These are phyloP conservation scores for Penelope pileata DNA, from an alignment of 2,113 vertebrate species.

Conservation along the genomic window DNA sequence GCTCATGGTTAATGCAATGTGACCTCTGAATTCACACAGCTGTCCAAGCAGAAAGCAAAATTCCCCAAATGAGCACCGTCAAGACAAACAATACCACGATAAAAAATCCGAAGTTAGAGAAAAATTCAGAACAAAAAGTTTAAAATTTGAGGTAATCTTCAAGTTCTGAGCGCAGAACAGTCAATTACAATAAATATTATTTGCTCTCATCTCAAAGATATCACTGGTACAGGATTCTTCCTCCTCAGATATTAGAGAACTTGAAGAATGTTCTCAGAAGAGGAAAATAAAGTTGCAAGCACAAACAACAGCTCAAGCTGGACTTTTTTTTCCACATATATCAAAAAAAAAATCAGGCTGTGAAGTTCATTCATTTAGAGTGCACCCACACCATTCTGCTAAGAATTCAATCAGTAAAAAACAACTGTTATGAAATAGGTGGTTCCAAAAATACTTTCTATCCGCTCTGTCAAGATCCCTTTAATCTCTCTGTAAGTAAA, in stretches of 20 bases:
- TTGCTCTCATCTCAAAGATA: background rate
- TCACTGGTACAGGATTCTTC: background rate
- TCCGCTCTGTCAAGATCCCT: slow-evolving; percentile 5
- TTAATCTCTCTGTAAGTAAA: slow-evolving; percentile 7
- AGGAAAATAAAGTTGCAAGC: background rate
- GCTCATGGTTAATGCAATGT: background rate
- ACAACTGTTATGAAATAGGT: rapidly evolving
- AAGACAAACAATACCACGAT: background rate
- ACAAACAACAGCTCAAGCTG: background rate
- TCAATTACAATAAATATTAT: background rate
- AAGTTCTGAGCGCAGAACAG: background rate
- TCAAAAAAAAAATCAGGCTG: background rate
- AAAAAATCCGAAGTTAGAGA: background rate
- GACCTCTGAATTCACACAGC: background rate
- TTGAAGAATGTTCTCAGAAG: background rate
- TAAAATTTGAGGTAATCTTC: background rate
- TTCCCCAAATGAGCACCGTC: background rate
- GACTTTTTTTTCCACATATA: background rate
- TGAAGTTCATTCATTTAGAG: background rate
- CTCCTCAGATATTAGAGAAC: background rate
- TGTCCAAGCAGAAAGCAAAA: background rate
- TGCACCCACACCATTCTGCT: background rate
- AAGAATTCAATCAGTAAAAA: background rate
- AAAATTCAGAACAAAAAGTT: background rate
- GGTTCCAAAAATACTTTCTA: slow-evolving; percentile 23